Conservation (phyloP, 23 tunicate genomes). For the Styela plicata region DNA sequence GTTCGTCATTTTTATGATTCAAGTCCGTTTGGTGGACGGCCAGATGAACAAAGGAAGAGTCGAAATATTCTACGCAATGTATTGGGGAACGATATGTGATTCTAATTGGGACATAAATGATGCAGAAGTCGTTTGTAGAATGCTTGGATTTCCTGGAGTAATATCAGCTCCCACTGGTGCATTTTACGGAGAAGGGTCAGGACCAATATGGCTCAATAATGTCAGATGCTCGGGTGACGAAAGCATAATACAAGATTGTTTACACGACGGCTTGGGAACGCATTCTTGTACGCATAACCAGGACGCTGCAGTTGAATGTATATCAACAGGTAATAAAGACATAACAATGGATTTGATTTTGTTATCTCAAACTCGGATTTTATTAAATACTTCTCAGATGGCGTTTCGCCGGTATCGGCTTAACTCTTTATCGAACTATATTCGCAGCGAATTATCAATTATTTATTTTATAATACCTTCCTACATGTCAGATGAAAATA, state of each 20-base stretch:
- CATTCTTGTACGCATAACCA: conserved; percentile 33
- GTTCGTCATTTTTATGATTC: no score
- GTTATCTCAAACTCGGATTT: no score
- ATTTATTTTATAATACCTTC: no score
- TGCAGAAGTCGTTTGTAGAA: conserved; percentile 27
- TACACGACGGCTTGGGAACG: conserved; percentile 29
- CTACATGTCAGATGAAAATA: no score
- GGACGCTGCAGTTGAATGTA: conserved; percentile 41
- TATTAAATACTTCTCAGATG: no score
- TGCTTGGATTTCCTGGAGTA: conserved; percentile 23
- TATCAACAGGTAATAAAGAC: not conserved
- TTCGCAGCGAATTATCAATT: no score
- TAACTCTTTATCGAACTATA: no score
- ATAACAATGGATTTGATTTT: no score
- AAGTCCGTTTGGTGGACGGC: not conserved
- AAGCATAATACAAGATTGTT: conserved; percentile 20
- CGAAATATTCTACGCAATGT: conserved; percentile 33
- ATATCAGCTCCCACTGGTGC: not conserved
- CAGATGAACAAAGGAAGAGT: conserved; percentile 35
- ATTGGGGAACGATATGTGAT: conserved; percentile 57
- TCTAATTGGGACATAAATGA: conserved; percentile 32
- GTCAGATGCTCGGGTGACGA: conserved; percentile 44
- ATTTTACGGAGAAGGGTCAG: conserved; percentile 25
- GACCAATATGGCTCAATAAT: conserved; percentile 36
- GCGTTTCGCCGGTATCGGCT: no score